Conservation (phyloP, 2,797 vertebrate genomes). For the Scleropages formosus region DNA sequence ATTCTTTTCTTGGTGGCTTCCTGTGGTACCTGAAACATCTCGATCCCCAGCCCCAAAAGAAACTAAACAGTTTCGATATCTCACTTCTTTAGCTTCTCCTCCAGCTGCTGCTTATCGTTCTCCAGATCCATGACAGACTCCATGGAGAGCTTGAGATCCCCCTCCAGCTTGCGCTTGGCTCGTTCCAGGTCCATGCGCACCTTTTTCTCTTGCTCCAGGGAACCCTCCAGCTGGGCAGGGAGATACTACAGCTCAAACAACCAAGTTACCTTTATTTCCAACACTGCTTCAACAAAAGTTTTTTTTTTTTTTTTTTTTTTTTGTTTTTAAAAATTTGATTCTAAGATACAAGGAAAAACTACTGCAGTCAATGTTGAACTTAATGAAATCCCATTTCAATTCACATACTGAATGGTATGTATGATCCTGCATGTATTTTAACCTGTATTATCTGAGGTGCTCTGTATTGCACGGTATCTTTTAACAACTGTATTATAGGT, state of each 20-base stretch:
- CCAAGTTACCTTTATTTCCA: too few relatives aligned
- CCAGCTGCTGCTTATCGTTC: conserved; percentile 89
- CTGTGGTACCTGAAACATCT: background rate
- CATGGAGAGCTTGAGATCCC: conserved; percentile 85
- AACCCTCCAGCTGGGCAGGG: conserved; percentile 78
- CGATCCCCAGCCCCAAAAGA: background rate
- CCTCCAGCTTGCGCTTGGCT: conserved; percentile 85
- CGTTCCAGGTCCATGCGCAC: conserved; percentile 87
- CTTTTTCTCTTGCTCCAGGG: conserved; percentile 92
- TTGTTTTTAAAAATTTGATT: too few relatives aligned
- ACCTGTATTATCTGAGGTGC: too few relatives aligned
- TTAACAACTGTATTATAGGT: background rate
- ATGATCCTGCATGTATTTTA: too few relatives aligned
- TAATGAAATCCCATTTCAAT: too few relatives aligned
- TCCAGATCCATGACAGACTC: conserved; percentile 86
- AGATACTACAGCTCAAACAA: background rate
- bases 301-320: too few relatives aligned
- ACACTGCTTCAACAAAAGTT: too few relatives aligned
- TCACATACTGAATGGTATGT: too few relatives aligned
- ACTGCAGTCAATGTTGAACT: too few relatives aligned
- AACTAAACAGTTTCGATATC: background rate
- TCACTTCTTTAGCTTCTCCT: conserved; percentile 91
- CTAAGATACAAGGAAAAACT: too few relatives aligned
- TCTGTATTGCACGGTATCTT: background rate
- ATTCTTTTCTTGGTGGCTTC: background rate